Percentiles rank a stretch among this genome's conserved stretches.
Conservation (phyloP, 2,113 vertebrate species). For the Periophthalmodon schlosseri region DNA sequence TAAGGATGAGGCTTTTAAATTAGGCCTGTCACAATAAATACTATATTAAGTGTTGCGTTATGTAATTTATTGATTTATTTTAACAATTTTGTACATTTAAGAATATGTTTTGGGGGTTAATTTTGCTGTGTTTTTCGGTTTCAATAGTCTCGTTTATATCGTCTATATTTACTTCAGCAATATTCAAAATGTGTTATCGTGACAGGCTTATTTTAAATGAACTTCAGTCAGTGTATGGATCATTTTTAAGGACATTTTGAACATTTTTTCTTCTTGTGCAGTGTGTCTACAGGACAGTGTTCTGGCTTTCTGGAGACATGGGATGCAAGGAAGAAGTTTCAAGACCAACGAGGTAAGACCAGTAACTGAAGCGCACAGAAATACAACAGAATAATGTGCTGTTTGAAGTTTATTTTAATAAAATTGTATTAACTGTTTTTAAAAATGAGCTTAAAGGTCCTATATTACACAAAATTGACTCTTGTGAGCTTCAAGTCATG, state of each 20-base stretch:
- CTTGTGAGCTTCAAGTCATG: no score
- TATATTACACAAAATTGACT: no score
- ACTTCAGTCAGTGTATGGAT: not conserved
- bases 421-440: not conserved
- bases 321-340: constrained; percentile 98
- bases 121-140: no score
- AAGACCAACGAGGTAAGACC: constrained; percentile 92
- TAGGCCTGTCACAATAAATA: no score
- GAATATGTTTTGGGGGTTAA: no score
- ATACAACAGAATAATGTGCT: not conserved
- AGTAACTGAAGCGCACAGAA: not conserved
- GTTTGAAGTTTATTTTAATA: not conserved
- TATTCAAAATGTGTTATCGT: no score
- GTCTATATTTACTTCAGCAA: no score
- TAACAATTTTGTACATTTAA: no score
- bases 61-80: no score
- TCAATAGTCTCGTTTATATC: not conserved
- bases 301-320: constrained; percentile 96
- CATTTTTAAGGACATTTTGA: not conserved
- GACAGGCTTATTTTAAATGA: not conserved
- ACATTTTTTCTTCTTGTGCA: constrained; percentile 48
- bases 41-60: no score
- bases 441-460: no score
- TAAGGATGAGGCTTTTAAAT: not conserved
- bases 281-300: constrained; percentile 98